phyloP scores from a whole-genome alignment of 2,888 invertebrate genomes.

The Agonopterix heracliana region DNA sequence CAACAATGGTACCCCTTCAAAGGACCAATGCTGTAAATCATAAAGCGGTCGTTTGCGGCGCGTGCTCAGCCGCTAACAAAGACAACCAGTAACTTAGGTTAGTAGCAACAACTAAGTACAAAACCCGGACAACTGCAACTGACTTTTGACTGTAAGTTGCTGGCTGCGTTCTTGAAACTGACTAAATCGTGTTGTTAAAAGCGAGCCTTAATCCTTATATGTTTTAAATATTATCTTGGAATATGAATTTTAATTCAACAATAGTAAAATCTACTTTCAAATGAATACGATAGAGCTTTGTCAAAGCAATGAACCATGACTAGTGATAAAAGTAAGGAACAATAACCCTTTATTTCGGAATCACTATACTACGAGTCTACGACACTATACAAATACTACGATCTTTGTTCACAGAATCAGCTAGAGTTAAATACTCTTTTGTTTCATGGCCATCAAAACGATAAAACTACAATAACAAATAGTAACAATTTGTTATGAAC shows the following conservation, averaged over 20 bases:
- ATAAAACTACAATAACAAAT: no score
- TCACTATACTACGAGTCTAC: slow-evolving; percentile 27
- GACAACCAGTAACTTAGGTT: slow-evolving; percentile 17
- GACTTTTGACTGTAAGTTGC: no score
- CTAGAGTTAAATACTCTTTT: background rate
- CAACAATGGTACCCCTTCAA: slow-evolving; percentile 61
- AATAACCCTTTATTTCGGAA: slow-evolving; percentile 45
- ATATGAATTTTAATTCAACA: no score
- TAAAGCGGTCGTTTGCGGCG: slow-evolving; percentile 61
- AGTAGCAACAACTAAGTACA: no score
- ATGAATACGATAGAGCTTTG: background rate
- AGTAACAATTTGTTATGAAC: no score
- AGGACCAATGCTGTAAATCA: slow-evolving; percentile 57
- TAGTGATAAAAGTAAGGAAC: slow-evolving; percentile 40
- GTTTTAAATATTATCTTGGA: slow-evolving; percentile 9
- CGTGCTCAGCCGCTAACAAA: slow-evolving; percentile 52
- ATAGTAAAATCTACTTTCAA: no score
- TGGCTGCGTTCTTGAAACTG: no score
- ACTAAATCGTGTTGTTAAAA: no score
- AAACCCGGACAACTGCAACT: no score
- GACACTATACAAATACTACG: slow-evolving; percentile 28
- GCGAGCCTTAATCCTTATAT: no score
- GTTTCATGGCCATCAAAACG: no score
- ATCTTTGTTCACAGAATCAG: slow-evolving; percentile 23
- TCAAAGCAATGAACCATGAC: slow-evolving; percentile 23